Evolutionary conservation across 1,140 invertebrate genomes (phyloP), one percentile per base, ranked within the genome.

Genomic region (Hestina assimilis): DNA sequence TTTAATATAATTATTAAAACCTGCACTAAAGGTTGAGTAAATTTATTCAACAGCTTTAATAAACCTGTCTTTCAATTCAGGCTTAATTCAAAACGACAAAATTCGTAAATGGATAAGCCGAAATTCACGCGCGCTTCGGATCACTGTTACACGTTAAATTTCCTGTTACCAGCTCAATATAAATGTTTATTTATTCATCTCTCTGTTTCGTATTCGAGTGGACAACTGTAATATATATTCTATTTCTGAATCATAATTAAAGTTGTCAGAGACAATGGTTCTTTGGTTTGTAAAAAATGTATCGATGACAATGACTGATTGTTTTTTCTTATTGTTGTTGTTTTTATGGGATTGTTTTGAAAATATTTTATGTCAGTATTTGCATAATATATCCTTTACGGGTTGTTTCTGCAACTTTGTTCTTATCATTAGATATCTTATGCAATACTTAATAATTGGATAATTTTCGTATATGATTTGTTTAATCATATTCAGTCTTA

Each of bases 121-220:
- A n/a, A 38, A 38, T 19, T 20, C 40, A 12, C n/a, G 21, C 20
- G 21, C 20, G 11, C 15, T 19, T 12, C 20, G n/a, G 45, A 14
- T 48, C 21, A 38, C 20, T 35, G 17, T 19, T 7, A 40, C 20
- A 24, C 21, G 15, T 42, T 17, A 50, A 50, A 24, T 50, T 24
- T 50, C 31, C 31, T 23, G 19, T 6, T 48, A 48, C 31, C 20
- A 35, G 47, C 33, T 38, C 33, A 15, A 15, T 50, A 50, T 24
- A 6, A 38, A 12, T 20, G 46, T 48, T 48, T 48, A 48, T 48
- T 48, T 48, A 48, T 48, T 48, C 31, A 48, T n/a, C 8, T 48
- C 46, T 48, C 38, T 48, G 46, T 48, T 38, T 3, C 31, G 31
- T 12, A 19, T 24, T 20, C 19, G 46, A 48, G 31, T 21, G 46